Percentiles rank a stretch among this genome's conserved stretches.
Evolutionary conservation across 2,888 invertebrate genomes (phyloP).

Genomic region (Megalurothrips usitatus): DNA sequence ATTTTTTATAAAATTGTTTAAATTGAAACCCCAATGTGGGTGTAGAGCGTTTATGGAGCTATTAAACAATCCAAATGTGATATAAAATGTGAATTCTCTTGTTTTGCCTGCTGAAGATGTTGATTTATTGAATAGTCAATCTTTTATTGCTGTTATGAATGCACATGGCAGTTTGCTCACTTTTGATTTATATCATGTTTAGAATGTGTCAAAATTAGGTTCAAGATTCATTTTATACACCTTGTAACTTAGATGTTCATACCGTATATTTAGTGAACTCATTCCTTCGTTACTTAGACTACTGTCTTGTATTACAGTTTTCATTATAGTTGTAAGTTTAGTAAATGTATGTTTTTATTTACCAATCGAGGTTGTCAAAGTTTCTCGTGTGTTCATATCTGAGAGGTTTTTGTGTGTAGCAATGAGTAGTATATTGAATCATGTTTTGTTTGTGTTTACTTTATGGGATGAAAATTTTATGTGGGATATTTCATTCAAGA

Average conservation of each 20-base stretch:
- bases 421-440: neutral
- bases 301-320: neutral
- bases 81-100: neutral
- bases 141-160: neutral
- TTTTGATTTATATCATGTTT: too few relatives aligned
- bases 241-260: neutral
- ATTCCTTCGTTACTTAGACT: too few relatives aligned
- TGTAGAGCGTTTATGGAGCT: neutral
- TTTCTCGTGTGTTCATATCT: neutral
- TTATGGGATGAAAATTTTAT: neutral
- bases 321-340: neutral
- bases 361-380: neutral
- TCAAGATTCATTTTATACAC: too few relatives aligned
- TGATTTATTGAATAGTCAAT: neutral
- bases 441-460: constrained; percentile 13
- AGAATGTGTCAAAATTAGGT: too few relatives aligned
- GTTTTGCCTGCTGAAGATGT: neutral
- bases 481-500: constrained; percentile 8
- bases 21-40: neutral
- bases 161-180: too few relatives aligned
- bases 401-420: neutral
- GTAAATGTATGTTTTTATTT: neutral
- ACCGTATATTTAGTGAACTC: neutral
- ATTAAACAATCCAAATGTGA: constrained; percentile 10
- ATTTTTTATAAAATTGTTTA: neutral